Conservation (phyloP, 2,797 vertebrate species). For the Neosilurus mollespiculum region DNA sequence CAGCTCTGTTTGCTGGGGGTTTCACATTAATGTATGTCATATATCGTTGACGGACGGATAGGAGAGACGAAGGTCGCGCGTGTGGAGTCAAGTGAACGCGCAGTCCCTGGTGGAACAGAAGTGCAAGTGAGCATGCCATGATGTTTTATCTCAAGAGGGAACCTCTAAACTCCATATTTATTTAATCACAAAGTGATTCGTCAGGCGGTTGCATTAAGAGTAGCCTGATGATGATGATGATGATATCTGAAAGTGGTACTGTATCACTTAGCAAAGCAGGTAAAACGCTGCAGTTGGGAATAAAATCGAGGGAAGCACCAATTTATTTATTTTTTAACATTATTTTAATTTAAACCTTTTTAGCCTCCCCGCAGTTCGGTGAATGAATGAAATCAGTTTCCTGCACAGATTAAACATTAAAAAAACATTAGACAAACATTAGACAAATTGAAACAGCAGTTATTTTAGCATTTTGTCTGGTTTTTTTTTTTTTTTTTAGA, state of each 20-base stretch:
- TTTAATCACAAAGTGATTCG: not conserved
- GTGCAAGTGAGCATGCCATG: conserved; percentile 32
- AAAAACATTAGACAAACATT: too few species aligned
- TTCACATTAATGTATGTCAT: not conserved
- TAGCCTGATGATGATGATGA: not conserved
- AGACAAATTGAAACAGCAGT: not conserved
- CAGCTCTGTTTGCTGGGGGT: conserved; percentile 46
- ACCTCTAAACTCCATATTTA: not conserved
- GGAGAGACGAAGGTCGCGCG: too few species aligned
- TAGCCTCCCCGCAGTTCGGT: too few species aligned
- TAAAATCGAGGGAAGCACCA: not conserved
- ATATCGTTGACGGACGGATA: not conserved
- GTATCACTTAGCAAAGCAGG: not conserved
- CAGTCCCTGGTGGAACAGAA: not conserved
- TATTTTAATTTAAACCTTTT: too few species aligned
- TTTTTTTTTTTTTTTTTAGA: not conserved
- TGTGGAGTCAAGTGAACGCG: too few species aligned
- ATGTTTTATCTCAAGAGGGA: not conserved
- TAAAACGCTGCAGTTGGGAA: not conserved
- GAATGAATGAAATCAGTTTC: too few species aligned
- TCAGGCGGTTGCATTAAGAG: not conserved
- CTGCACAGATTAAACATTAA: too few species aligned
- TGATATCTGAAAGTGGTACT: not conserved
- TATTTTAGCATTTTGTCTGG: not conserved
- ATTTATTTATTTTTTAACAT: not conserved